phyloP scores from a whole-genome alignment of 2,888 invertebrate species.

The Drosophila heteroneura region DNA sequence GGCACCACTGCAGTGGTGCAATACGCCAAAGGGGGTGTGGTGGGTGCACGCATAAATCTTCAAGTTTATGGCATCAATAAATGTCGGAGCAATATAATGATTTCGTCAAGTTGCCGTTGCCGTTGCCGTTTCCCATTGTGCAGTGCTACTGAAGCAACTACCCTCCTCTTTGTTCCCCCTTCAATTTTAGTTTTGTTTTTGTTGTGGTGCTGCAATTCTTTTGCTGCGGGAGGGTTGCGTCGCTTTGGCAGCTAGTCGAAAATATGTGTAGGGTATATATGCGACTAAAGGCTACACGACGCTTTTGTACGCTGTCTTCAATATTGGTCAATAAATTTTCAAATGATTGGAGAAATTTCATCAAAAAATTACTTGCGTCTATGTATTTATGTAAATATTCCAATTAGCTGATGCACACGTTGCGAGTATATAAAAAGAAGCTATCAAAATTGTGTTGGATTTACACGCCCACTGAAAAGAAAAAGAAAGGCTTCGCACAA shows the following conservation, averaged over 20 bases:
- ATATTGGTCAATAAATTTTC: not conserved
- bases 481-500: constrained; percentile 65
- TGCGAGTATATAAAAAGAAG: constrained; percentile 5
- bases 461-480: constrained; percentile 27
- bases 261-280: not conserved
- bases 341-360: not conserved
- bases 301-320: not conserved
- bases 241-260: constrained; percentile 3
- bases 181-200: constrained; percentile 7
- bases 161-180: constrained; percentile 11
- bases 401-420: constrained; percentile 14
- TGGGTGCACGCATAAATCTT: constrained; percentile 83
- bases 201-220: constrained; percentile 35
- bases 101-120: constrained; percentile 74
- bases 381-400: not conserved
- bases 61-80: constrained; percentile 85
- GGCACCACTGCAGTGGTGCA: constrained; percentile 43
- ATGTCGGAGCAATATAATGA: constrained; percentile 84
- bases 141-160: constrained; percentile 37
- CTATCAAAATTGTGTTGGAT: constrained; percentile 32
- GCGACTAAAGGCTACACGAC: not conserved
- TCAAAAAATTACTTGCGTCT: not conserved
- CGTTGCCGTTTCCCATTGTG: constrained; percentile 32
- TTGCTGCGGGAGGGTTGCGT: constrained; percentile 14
- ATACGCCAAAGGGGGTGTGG: constrained; percentile 28